A percentile compares a stretch with the other conserved stretches of the same genome.
phyloP scores from a whole-genome alignment of 2,797 vertebrate species.

The Malacoctenus gilli region DNA sequence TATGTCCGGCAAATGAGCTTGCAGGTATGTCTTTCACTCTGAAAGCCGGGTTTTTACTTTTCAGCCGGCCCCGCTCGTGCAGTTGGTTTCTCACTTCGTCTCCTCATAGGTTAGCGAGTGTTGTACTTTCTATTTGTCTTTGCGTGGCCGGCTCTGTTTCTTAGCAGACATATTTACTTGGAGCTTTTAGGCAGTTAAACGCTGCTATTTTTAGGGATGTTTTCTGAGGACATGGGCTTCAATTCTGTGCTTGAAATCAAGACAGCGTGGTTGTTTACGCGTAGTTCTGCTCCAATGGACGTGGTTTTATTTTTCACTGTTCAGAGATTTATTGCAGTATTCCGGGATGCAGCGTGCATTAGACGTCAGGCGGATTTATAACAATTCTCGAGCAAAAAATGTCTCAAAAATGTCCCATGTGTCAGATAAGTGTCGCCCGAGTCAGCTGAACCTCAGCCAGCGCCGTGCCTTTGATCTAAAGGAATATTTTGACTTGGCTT shows the following conservation, averaged over 20 bases:
- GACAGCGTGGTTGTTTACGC: constrained; percentile 14
- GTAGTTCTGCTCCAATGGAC: no score
- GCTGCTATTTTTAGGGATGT: constrained; percentile 54
- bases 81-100: constrained; percentile 14
- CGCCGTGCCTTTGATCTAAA: not conserved
- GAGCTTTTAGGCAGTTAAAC: no score
- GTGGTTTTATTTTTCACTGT: not conserved
- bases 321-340: constrained; percentile 2
- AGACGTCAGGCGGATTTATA: not conserved
- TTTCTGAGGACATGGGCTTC: constrained; percentile 39
- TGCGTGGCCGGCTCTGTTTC: constrained; percentile 38
- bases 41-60: constrained; percentile 30
- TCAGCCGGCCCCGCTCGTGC: not conserved
- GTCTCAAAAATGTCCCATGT: not conserved
- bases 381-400: constrained; percentile 12
- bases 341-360: not conserved
- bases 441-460: constrained; percentile 2
- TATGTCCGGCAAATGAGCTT: constrained; percentile 82
- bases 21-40: constrained; percentile 81
- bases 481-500: not conserved
- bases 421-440: no score
- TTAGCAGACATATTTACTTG: constrained; percentile 42
- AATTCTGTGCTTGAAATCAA: constrained; percentile 25
- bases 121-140: constrained; percentile 23
- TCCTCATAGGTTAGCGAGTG: constrained; percentile 9